These are phyloP conservation scores for Alentia gelatinosa DNA, from an alignment of 2,888 invertebrate species.

Conservation along the genomic window DNA sequence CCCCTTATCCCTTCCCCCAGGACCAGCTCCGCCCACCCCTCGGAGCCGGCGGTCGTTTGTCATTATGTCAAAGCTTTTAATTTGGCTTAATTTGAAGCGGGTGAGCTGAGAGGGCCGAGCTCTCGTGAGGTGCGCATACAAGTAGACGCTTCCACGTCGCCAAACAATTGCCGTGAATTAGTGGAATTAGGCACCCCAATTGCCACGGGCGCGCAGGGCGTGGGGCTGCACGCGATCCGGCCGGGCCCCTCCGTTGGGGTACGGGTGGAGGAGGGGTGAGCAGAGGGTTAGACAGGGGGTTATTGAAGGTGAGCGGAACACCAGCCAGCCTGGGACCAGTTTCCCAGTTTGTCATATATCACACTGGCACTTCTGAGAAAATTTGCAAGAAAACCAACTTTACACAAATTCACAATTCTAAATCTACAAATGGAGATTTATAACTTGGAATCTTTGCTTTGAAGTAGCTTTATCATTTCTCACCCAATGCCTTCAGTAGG, in stretches of 20 bases:
- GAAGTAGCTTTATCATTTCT: no score
- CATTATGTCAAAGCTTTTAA: constrained; percentile 48
- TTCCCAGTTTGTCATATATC: no score
- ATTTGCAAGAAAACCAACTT: no score
- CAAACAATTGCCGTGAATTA: constrained; percentile 53
- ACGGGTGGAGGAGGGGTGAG: background rate
- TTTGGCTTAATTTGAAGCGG: constrained; percentile 36
- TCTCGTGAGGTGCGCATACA: constrained; percentile 9
- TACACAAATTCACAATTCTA: no score
- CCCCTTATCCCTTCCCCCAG: background rate
- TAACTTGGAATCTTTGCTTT: no score
- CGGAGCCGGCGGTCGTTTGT: constrained; percentile 32
- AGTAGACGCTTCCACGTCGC: background rate
- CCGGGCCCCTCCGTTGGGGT: background rate
- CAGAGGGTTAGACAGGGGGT: background rate
- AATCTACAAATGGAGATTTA: no score
- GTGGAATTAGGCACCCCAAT: constrained; percentile 41
- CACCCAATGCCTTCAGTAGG: no score
- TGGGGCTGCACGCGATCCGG: background rate
- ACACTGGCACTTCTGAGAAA: no score
- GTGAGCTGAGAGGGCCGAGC: background rate
- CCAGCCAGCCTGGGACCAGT: no score
- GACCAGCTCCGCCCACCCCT: no score
- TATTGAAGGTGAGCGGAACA: background rate
- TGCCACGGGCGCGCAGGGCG: constrained; percentile 31